These are phyloP conservation scores for Habrosyne pyritoides DNA, from an alignment of 2,888 invertebrate genomes.

Conservation along the genomic window DNA sequence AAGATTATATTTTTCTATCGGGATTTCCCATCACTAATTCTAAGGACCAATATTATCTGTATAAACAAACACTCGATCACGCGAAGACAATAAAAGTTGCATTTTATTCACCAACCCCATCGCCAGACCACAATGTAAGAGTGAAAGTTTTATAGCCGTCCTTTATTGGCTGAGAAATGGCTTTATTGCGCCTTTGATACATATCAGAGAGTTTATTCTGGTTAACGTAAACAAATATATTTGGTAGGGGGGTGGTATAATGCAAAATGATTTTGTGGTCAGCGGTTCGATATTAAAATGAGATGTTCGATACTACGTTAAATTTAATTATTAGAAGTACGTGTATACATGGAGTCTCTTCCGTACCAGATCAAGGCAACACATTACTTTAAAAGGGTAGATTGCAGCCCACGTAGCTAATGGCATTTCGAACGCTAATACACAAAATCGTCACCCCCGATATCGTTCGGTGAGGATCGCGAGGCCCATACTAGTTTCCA, in stretches of 20 bases:
- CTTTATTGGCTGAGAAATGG: constrained; percentile 51
- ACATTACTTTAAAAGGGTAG: no score
- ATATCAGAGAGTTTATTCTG: constrained; percentile 32
- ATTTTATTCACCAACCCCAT: constrained; percentile 35
- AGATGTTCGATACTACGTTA: background rate
- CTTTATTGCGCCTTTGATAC: constrained; percentile 49
- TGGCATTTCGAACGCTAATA: no score
- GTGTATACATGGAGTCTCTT: no score
- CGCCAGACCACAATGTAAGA: constrained; percentile 30
- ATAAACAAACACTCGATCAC: constrained; percentile 53
- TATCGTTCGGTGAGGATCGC: no score
- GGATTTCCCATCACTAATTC: constrained; percentile 13
- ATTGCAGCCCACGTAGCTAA: no score
- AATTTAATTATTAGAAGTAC: no score
- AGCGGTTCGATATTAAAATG: constrained; percentile 13
- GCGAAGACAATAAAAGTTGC: constrained; percentile 52
- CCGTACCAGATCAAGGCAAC: no score
- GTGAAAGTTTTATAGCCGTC: constrained; percentile 51
- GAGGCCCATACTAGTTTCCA: no score
- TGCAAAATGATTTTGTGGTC: background rate
- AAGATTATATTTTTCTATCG: background rate
- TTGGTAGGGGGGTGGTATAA: background rate
- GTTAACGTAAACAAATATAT: constrained; percentile 5
- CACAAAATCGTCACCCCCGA: no score
- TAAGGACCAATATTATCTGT: constrained; percentile 35